These are phyloP conservation scores for Brachypalpus laphriformis DNA, from an alignment of 2,888 invertebrate genomes.

Conservation along the genomic window DNA sequence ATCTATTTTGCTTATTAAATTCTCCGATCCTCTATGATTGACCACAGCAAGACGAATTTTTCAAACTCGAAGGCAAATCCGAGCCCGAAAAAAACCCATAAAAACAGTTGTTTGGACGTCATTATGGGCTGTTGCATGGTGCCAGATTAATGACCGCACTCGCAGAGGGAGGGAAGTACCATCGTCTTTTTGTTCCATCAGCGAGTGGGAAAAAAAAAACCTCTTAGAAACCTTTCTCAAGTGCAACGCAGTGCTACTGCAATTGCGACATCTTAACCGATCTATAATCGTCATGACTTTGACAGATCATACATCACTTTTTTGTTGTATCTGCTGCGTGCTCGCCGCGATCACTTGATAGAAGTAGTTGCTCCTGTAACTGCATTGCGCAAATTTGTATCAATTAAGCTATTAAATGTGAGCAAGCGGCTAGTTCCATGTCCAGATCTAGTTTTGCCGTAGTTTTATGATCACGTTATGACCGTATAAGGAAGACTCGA, in stretches of 20 bases:
- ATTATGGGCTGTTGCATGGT: conserved; percentile 60
- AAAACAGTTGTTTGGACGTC: conserved; percentile 65
- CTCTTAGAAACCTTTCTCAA: background rate
- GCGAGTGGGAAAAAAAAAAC: conserved; percentile 18
- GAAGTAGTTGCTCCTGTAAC: conserved; percentile 43
- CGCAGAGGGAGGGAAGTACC: conserved; percentile 50
- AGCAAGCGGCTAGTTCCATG: conserved; percentile 26
- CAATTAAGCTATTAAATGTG: conserved; percentile 72
- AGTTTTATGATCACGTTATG: conserved; percentile 52
- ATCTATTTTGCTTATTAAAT: conserved; percentile 63
- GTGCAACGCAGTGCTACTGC: conserved; percentile 9
- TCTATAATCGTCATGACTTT: conserved; percentile 73
- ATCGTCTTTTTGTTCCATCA: background rate
- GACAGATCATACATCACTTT: conserved; percentile 74
- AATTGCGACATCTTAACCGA: conserved; percentile 64
- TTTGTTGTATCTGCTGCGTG: conserved; percentile 17
- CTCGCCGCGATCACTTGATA: conserved; percentile 31
- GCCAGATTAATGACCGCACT: conserved; percentile 66
- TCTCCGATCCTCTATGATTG: conserved; percentile 21
- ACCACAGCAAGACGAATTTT: conserved; percentile 55
- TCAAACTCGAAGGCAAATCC: conserved; percentile 21
- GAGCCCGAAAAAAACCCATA: conserved; percentile 53
- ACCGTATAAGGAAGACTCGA: conserved; percentile 51
- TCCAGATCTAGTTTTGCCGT: conserved; percentile 53
- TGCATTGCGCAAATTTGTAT: conserved; percentile 71